phyloP scores from a whole-genome alignment of 2,113 vertebrate species.

The Hippocampus abdominalis region DNA sequence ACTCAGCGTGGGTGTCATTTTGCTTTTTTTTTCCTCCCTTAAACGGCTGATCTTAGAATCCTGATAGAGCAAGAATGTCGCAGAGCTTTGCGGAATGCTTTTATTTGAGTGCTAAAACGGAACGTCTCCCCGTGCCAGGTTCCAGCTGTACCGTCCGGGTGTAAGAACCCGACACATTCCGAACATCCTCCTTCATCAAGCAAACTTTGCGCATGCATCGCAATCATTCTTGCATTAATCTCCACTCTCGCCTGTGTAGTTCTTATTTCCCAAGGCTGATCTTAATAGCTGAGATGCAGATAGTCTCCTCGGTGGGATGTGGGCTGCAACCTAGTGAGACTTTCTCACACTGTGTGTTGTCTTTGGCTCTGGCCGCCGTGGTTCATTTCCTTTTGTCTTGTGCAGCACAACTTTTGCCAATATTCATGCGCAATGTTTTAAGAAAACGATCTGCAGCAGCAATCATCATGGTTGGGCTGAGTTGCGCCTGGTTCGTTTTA shows the following conservation, averaged over 20 bases:
- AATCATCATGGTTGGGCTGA: slow-evolving; percentile 24
- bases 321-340: slow-evolving; percentile 62
- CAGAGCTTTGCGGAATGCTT: slow-evolving; percentile 30
- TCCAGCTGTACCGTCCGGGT: slow-evolving; percentile 1
- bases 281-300: slow-evolving; percentile 56
- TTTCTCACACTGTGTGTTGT: slow-evolving; percentile 78
- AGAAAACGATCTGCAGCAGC: slow-evolving; percentile 64
- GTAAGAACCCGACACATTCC: slow-evolving; percentile 10
- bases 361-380: slow-evolving; percentile 65
- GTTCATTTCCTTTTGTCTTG: slow-evolving; percentile 77
- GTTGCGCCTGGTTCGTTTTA: slow-evolving; percentile 4
- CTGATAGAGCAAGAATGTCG: slow-evolving; percentile 33
- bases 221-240: slow-evolving; percentile 19
- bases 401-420: slow-evolving; percentile 68
- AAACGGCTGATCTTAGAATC: slow-evolving; percentile 46
- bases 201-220: not conserved
- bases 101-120: slow-evolving; percentile 9
- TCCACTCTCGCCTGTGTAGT: slow-evolving; percentile 16
- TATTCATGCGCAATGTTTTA: slow-evolving; percentile 70
- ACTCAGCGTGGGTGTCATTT: slow-evolving; percentile 50
- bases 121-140: not conserved
- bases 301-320: slow-evolving; percentile 46
- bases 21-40: slow-evolving; percentile 41
- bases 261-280: slow-evolving; percentile 34
- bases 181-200: slow-evolving; percentile 3